Evolutionary conservation across 2,888 invertebrate genomes (phyloP), one percentile per base, ranked within the genome.

Genomic region (Acronicta leporina): DNA sequence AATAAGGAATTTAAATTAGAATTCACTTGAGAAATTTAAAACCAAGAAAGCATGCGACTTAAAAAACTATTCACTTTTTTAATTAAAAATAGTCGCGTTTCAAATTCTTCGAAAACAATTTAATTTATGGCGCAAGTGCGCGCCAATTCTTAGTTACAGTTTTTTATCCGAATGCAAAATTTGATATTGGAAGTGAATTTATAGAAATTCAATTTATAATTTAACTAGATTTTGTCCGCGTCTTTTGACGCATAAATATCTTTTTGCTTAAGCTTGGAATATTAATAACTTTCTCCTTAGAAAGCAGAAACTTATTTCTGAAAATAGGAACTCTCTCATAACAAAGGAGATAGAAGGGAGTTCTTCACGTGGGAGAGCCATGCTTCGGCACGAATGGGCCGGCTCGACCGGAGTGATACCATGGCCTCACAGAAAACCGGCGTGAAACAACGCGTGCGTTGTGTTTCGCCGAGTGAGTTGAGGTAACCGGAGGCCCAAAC

Each of bases 181-280:
- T 50, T 66, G 57, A 63, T 63, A 70, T 68, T 69, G 66, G 44
- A 60, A 64, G 51, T 53, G 60, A 77, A 77, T 82, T 82, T 67
- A 54, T 65, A 65, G 66, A 54, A 75, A 75, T 72, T 62, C 63
- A 76, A 80, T 82, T 63, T 69, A 49, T 45, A 45, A 45, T 38
- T 11, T 30, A 48, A 63, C 49, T 54, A 16, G 0, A n/a, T 20
- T 25, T 54, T 13, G 0, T 15, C n/a, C n/a, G 42, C n/a, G 38
- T 25, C 10, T 54, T 46, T 14, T 15, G 11, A 14, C 27, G 30
- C 9, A 1, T 0, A 15, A 58, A 58, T 27, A 27, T 33, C 8
- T 14, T 44, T 47, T 16, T 43, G n/a, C 38, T n/a, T n/a, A 13
- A 13, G 7, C 38, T 38, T n/a, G 2, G 38, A 38, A n/a, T 5